phyloP scores from a whole-genome alignment of 2,888 invertebrate species.

The Anaspis maculata region DNA sequence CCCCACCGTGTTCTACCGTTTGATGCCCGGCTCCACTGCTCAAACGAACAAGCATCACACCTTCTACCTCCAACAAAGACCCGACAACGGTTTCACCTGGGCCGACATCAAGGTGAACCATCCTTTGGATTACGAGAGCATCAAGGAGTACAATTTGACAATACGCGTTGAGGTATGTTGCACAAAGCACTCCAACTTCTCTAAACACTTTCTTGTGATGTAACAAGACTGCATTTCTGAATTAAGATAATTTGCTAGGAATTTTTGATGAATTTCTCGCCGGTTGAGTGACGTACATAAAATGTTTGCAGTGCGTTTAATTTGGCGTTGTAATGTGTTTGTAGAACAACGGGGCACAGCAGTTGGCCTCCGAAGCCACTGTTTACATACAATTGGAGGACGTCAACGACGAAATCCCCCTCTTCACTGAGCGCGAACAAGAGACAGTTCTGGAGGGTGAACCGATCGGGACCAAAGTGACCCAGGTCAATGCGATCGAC shows the following conservation, averaged over 20 bases:
- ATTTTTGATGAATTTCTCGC: constrained; percentile 4
- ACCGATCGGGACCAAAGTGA: constrained; percentile 90
- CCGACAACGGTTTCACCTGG: constrained; percentile 89
- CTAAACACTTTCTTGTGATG: too few species aligned
- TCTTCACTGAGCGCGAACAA: constrained; percentile 91
- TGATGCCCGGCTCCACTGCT: constrained; percentile 92
- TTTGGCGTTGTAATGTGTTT: too few species aligned
- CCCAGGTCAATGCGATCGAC: constrained; percentile 93
- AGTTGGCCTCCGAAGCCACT: constrained; percentile 88
- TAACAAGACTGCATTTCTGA: too few species aligned
- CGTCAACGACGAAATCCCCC: constrained; percentile 94
- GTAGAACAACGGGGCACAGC: constrained; percentile 92
- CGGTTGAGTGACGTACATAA: too few species aligned
- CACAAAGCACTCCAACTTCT: too few species aligned
- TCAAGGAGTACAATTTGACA: constrained; percentile 91
- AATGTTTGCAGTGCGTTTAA: not conserved
- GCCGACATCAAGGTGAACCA: constrained; percentile 95
- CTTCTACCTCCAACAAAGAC: constrained; percentile 90
- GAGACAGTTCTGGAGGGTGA: constrained; percentile 93
- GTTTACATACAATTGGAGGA: constrained; percentile 91
- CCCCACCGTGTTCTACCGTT: constrained; percentile 89
- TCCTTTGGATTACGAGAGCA: constrained; percentile 89
- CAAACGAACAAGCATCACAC: constrained; percentile 95
- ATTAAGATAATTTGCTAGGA: not conserved
- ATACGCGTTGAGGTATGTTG: constrained; percentile 83